A percentile compares a stretch with the other conserved stretches of the same genome.
phyloP scores from a whole-genome alignment of 2,888 invertebrate genomes.

The Thelaira solivaga region DNA sequence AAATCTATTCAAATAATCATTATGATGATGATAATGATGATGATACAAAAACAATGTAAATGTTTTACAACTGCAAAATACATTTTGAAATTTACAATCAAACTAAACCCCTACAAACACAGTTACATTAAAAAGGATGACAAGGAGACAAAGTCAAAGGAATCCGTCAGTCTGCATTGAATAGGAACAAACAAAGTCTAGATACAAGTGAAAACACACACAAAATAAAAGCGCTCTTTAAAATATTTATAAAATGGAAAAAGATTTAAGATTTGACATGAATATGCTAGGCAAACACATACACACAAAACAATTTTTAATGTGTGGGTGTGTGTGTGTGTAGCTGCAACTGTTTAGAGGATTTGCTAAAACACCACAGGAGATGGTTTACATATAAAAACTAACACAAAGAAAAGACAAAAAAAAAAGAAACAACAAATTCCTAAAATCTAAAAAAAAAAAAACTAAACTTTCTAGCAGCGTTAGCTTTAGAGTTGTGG shows the following conservation, averaged over 20 bases:
- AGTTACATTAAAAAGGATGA: background rate
- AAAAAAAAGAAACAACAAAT: conserved; percentile 15
- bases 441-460: conserved; percentile 18
- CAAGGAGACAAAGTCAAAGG: background rate
- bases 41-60: conserved; percentile 29
- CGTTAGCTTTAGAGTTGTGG: conserved; percentile 22
- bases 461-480: conserved; percentile 26
- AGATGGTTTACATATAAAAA: conserved; percentile 59
- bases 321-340: background rate
- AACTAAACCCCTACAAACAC: conserved; percentile 1
- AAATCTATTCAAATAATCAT: conserved; percentile 25
- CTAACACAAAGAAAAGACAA: no score
- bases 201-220: conserved; percentile 32
- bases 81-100: conserved; percentile 1
- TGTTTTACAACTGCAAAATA: conserved; percentile 33
- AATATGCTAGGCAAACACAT: conserved; percentile 9
- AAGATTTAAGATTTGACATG: conserved; percentile 54
- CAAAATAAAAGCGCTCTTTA: no score
- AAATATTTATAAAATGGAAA: conserved; percentile 52
- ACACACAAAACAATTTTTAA: background rate
- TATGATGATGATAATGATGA: conserved; percentile 26
- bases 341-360: conserved; percentile 56
- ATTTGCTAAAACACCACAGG: conserved; percentile 64
- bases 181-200: conserved; percentile 2
- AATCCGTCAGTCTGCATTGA: background rate